phyloP scores from a whole-genome alignment of 2,113 vertebrate species.

The Nematolebias whitei region DNA sequence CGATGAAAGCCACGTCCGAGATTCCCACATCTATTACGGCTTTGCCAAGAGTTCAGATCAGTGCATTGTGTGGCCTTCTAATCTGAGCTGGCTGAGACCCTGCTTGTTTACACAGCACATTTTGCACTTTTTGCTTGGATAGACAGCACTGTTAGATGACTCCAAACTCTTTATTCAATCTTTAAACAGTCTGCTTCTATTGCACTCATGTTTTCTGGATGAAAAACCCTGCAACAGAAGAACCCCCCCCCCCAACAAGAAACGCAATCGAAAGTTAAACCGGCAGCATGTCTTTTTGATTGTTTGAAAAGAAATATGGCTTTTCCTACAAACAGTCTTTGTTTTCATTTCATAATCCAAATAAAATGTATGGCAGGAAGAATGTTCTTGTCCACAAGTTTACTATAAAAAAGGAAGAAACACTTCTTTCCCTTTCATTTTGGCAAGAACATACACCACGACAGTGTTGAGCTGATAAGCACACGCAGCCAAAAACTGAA shows the following conservation, averaged over 20 bases:
- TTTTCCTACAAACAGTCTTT: background rate
- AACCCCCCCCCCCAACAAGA: no score
- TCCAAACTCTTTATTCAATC: background rate
- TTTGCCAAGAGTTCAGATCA: background rate
- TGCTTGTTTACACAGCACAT: background rate
- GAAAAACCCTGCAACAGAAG: constrained; percentile 1
- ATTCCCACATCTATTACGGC: constrained; percentile 8
- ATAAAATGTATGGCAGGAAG: background rate
- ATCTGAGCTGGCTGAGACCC: constrained; percentile 17
- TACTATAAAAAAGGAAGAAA: background rate
- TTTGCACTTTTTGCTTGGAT: constrained; percentile 1
- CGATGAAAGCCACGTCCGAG: constrained; percentile 7
- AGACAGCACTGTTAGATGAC: background rate
- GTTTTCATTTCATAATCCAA: background rate
- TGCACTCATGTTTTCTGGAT: background rate
- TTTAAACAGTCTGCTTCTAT: background rate
- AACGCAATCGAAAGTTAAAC: background rate
- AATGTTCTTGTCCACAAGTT: background rate
- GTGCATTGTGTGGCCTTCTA: constrained; percentile 15
- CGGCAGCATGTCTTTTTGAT: background rate
- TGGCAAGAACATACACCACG: background rate
- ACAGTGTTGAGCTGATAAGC: constrained; percentile 27
- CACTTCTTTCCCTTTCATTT: constrained; percentile 5
- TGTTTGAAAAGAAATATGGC: background rate
- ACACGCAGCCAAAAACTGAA: constrained; percentile 26